These are phyloP conservation scores for Psittacara wagleri DNA, from an alignment of 2,113 vertebrate genomes.

Conservation along the genomic window DNA sequence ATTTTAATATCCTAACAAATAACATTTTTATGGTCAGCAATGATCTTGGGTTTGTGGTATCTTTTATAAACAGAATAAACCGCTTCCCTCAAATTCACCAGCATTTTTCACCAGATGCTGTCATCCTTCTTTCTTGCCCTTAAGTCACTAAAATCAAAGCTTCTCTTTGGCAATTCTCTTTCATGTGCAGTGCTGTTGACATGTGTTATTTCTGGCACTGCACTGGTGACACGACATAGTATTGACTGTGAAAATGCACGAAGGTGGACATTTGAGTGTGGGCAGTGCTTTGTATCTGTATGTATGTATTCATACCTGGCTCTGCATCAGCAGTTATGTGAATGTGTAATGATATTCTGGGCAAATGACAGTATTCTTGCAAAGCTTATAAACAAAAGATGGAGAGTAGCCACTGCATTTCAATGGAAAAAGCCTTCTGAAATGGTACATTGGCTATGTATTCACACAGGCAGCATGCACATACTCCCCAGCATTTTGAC, in stretches of 20 bases:
- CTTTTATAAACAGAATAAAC: background rate
- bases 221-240: background rate
- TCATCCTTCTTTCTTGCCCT: background rate
- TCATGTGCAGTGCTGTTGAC: background rate
- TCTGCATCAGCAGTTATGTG: background rate
- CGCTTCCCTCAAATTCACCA: background rate
- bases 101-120: background rate
- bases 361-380: background rate
- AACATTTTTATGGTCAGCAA: background rate
- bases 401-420: background rate
- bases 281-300: background rate
- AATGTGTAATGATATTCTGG: fast-evolving
- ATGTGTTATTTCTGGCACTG: background rate
- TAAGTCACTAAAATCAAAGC: background rate
- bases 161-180: background rate
- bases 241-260: background rate
- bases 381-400: background rate
- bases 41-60: background rate
- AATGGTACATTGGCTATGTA: fast-evolving
- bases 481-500: background rate
- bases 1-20: constrained; percentile 43
- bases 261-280: background rate
- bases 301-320: background rate
- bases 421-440: background rate
- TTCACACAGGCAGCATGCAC: fast-evolving